Evolutionary conservation across 2,797 vertebrate genomes (phyloP).

Genomic region (Tachyglossus aculeatus): DNA sequence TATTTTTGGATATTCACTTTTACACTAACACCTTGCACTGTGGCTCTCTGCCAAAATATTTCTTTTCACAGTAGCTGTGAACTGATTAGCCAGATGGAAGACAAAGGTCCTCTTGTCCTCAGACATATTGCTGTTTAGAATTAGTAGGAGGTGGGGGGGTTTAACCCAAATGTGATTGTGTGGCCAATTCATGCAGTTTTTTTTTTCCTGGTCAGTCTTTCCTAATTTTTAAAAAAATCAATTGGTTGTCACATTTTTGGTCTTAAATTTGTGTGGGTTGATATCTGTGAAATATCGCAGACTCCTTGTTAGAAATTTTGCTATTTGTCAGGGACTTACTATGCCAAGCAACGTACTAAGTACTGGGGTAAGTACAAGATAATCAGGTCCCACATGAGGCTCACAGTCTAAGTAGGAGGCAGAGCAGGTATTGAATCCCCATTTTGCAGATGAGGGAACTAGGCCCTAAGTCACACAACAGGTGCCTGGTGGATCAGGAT

Average conservation of each 20-base stretch:
- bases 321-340: no score
- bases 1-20: conserved; percentile 47
- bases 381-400: no score
- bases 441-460: no score
- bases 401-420: no score
- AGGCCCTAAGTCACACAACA: no score
- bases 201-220: conserved; percentile 26
- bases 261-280: conserved; percentile 19
- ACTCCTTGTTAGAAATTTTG: no score
- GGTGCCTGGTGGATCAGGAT: no score
- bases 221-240: conserved; percentile 13
- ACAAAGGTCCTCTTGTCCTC: conserved; percentile 76
- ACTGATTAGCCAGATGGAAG: conserved; percentile 76
- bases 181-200: conserved; percentile 52
- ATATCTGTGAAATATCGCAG: no score
- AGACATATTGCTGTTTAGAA: conserved; percentile 59
- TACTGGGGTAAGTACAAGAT: no score
- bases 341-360: no score
- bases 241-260: conserved; percentile 11
- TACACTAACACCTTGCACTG: conserved; percentile 66
- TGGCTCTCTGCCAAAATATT: conserved; percentile 69
- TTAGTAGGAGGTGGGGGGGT: conserved; percentile 57
- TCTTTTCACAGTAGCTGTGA: conserved; percentile 66
- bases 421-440: no score
- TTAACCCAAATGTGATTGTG: conserved; percentile 52